Conservation (phyloP, 2,888 invertebrate genomes). For the Drosophila acutilabella region DNA sequence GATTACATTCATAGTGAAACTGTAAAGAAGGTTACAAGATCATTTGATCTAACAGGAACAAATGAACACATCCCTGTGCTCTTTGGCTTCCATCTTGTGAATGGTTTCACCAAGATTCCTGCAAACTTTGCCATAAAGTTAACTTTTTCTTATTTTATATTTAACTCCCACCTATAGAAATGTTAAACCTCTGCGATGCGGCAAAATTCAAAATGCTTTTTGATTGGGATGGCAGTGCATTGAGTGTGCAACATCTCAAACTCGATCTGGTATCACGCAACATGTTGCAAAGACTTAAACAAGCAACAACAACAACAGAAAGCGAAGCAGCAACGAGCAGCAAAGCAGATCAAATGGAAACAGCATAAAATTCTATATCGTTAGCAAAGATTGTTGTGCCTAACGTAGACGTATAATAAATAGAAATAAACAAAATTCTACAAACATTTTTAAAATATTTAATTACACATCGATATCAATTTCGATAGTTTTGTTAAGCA, state of each 20-base stretch:
- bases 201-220: conserved; percentile 78
- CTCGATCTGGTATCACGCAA: conserved; percentile 82
- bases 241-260: conserved; percentile 85
- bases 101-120: too few relatives aligned
- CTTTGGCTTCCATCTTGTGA: too few relatives aligned
- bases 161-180: conserved; percentile 55
- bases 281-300: conserved; percentile 77
- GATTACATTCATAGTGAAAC: too few relatives aligned
- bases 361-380: conserved; percentile 19
- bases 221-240: conserved; percentile 84
- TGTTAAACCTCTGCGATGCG: conserved; percentile 82
- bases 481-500: conserved; percentile 22
- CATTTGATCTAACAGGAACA: too few relatives aligned
- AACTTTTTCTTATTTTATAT: background rate
- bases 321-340: conserved; percentile 15
- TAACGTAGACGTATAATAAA: conserved; percentile 8
- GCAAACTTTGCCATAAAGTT: too few relatives aligned
- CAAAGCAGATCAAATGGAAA: conserved; percentile 58
- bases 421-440: conserved; percentile 2
- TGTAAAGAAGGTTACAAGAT: too few relatives aligned
- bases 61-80: too few relatives aligned
- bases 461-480: background rate
- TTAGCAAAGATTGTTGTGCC: background rate
- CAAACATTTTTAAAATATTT: background rate
- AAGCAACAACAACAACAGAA: conserved; percentile 53